These are phyloP conservation scores for Anagrus nilaparvatae DNA, from an alignment of 1,140 invertebrate genomes.

Conservation along the genomic window DNA sequence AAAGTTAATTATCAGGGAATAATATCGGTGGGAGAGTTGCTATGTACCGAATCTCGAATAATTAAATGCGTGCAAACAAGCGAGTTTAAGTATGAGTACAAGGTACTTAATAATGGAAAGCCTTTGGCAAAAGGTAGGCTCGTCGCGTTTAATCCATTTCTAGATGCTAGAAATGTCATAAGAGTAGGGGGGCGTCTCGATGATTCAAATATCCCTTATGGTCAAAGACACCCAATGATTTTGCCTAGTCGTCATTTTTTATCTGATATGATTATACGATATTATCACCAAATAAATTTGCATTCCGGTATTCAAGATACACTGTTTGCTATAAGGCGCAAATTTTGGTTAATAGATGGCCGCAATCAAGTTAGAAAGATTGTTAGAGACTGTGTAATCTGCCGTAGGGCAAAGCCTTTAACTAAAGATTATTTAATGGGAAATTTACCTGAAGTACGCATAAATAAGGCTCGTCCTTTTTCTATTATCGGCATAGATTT, in stretches of 20 bases:
- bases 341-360: not conserved
- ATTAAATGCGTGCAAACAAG: too few species aligned
- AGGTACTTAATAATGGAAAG: too few species aligned
- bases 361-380: not conserved
- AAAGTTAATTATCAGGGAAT: too few species aligned
- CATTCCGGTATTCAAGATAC: conserved; percentile 19
- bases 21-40: too few species aligned
- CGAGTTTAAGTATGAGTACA: too few species aligned
- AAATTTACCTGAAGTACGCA: not conserved
- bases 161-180: conserved; percentile 26
- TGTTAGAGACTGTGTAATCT: not conserved
- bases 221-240: conserved; percentile 35
- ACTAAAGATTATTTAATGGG: not conserved
- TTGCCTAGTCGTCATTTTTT: conserved; percentile 23
- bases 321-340: not conserved
- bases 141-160: conserved; percentile 20
- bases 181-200: conserved; percentile 32
- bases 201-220: conserved; percentile 18
- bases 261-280: conserved; percentile 25
- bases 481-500: not conserved
- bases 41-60: too few species aligned
- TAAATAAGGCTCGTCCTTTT: not conserved
- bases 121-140: too few species aligned
- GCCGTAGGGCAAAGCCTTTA: not conserved
- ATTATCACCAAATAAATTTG: conserved; percentile 14